Percentiles rank a stretch among this genome's conserved stretches.
These are phyloP conservation scores for Adelphocoris suturalis DNA, from an alignment of 2,888 invertebrate species.

Conservation along the genomic window DNA sequence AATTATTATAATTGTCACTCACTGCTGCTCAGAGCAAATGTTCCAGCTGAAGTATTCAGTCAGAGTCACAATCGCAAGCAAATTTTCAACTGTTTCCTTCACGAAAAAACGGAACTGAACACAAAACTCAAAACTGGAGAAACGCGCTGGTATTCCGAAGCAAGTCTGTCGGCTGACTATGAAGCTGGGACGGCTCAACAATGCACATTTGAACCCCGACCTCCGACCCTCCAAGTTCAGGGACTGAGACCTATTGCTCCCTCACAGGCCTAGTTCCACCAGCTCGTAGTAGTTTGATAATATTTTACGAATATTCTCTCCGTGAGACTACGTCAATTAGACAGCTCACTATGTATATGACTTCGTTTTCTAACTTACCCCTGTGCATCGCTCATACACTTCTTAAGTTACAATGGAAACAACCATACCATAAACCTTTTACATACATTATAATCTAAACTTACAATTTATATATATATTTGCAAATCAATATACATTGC, in stretches of 20 bases:
- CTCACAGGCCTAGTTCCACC: conserved; percentile 55
- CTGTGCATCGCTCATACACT: no score
- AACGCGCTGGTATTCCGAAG: conserved; percentile 26
- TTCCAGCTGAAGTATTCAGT: no score
- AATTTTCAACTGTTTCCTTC: neutral
- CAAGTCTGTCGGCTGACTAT: conserved; percentile 56
- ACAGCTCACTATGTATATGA: no score
- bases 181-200: conserved; percentile 64
- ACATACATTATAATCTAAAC: no score
- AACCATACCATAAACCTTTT: no score
- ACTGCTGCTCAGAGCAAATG: no score
- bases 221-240: conserved; percentile 65
- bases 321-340: neutral
- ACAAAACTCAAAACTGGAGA: neutral
- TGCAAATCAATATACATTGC: no score
- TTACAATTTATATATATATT: no score
- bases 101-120: neutral
- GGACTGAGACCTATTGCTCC: conserved; percentile 55
- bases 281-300: conserved; percentile 43
- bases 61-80: neutral
- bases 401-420: no score
- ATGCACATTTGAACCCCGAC: conserved; percentile 66
- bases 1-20: no score
- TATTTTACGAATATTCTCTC: conserved; percentile 8
- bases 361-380: no score